Base-by-base conservation (phyloP, 2,113 vertebrate genomes). In the Oreochromis niloticus region DNA sequence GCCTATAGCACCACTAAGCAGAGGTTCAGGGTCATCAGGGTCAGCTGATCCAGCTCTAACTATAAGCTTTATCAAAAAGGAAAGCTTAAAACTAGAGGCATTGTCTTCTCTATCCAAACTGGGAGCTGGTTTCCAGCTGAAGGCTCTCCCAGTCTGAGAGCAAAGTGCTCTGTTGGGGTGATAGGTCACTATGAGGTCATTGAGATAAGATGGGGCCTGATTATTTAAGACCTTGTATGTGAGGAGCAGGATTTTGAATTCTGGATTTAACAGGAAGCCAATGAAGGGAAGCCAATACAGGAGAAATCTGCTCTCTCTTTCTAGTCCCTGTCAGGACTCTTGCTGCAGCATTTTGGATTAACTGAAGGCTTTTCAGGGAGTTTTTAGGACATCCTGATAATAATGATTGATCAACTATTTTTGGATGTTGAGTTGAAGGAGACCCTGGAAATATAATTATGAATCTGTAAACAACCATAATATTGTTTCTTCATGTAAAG, bases 301-400 rank as follows among this genome's bases (percentile, higher is more conserved):
- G 32, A 63, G 59, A 63, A 63, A 36, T 36, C 0, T 63, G 59
- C 59, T 63, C 32, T 57, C 24, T 66, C 32, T 63, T 66, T 66
- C 32, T 66, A n/a, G 61, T 66, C 32, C 9, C 32, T n/a, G 59
- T 66, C 61, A 66, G 9, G 1, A 36, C 59, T 63, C 16, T 2
- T 11, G 61, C 59, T 63, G 59, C 32, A 63, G 59, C 0, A 63
- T 12, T 63, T 63, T 6, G 59, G 59, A 63, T 63, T 0, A 19
- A 0, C 59, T 63, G 59, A 63, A 63, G 32, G 2, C 59, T 63
- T 63, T 63, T 63, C 32, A n/a, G 16, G 0, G 32, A 63, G 17
- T n/a, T 63, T 61, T 12, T 0, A 12, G 17, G 30, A 61, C 57
- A 0, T 61, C 1, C 57, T 9, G 61, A 63, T 36, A 63, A 36